phyloP scores from a whole-genome alignment of 1,140 invertebrate species.

The Goniozus legneri region DNA sequence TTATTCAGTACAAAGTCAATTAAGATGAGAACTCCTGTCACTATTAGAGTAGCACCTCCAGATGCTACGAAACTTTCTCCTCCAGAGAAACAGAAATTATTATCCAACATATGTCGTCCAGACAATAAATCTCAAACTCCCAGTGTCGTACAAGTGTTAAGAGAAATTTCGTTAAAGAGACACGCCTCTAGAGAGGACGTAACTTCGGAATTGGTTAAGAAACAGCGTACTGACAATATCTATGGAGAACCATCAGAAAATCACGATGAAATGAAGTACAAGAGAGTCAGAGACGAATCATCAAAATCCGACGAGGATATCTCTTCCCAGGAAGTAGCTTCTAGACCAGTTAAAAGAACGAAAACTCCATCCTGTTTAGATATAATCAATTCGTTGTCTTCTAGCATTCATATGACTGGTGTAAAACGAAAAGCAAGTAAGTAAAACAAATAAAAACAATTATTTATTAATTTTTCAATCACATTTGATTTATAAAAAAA shows the following conservation, averaged over 20 bases:
- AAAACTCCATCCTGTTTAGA: slow-evolving; percentile 51
- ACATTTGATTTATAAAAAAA: slow-evolving; percentile 1
- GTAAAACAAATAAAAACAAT: slow-evolving; percentile 7
- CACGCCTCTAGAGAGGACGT: slow-evolving; percentile 48
- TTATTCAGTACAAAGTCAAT: slow-evolving; percentile 35
- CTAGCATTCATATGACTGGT: slow-evolving; percentile 40
- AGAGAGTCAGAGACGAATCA: slow-evolving; percentile 44
- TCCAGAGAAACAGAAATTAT: slow-evolving; percentile 31
- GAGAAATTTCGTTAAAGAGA: slow-evolving; percentile 45
- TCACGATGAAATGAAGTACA: slow-evolving; percentile 47
- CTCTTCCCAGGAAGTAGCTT: slow-evolving; percentile 30
- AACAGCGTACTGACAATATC: slow-evolving; percentile 41
- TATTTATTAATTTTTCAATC: slow-evolving; percentile 4
- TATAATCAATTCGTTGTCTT: slow-evolving; percentile 48
- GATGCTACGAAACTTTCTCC: slow-evolving; percentile 32
- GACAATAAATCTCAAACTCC: slow-evolving; percentile 11
- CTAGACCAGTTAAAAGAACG: slow-evolving; percentile 43
- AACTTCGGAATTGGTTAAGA: slow-evolving; percentile 38
- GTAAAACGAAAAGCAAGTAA: slow-evolving; percentile 49
- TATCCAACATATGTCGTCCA: slow-evolving; percentile 20
- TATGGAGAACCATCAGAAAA: slow-evolving; percentile 29
- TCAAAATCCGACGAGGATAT: slow-evolving; percentile 42
- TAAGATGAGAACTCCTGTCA: slow-evolving; percentile 38
- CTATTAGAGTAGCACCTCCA: slow-evolving; percentile 45
- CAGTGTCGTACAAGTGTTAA: slow-evolving; percentile 27